Evolutionary conservation across 2,113 vertebrate genomes (phyloP).

Genomic region (Struthidea cinerea): DNA sequence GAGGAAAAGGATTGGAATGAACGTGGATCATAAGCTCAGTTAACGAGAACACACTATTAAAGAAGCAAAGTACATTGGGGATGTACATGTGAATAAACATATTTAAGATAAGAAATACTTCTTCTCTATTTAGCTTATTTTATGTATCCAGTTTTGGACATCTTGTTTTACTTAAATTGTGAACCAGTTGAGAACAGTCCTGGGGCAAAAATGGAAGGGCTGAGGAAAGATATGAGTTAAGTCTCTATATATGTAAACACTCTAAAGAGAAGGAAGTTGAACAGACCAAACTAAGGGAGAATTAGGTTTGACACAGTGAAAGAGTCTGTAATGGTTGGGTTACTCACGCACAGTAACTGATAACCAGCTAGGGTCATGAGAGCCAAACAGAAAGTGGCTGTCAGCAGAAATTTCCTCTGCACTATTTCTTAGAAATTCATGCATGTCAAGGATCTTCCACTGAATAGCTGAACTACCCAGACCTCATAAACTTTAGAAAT

Average conservation of each 20-base stretch:
- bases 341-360: rapidly evolving
- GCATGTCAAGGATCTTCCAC: background rate
- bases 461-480: background rate
- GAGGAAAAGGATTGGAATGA: background rate
- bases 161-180: background rate
- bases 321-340: background rate
- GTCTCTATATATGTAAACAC: background rate
- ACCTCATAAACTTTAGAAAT: background rate
- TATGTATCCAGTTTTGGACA: background rate
- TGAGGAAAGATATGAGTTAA: background rate
- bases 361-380: background rate
- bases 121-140: background rate
- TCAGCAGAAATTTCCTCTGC: background rate
- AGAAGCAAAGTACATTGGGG: background rate
- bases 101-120: background rate
- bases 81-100: background rate
- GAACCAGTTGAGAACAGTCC: background rate
- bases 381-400: background rate
- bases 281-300: background rate
- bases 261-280: background rate
- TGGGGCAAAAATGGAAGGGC: background rate
- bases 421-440: background rate
- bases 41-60: background rate
- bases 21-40: background rate
- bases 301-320: no score